phyloP scores from a whole-genome alignment of 2,888 invertebrate genomes.

The Chrysolina oricalcia region DNA sequence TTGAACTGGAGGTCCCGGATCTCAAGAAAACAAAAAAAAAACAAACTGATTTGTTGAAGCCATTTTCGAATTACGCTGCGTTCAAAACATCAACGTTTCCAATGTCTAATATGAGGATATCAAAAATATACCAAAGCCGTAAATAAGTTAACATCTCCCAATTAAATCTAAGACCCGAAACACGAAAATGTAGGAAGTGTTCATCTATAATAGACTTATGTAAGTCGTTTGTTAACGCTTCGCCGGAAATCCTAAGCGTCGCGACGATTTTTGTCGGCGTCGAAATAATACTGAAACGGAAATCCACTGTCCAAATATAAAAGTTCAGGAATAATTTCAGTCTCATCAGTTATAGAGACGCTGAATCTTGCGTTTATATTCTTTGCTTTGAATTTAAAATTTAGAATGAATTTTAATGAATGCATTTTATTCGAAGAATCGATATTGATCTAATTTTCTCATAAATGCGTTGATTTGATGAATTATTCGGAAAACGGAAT shows the following conservation, averaged over 20 bases:
- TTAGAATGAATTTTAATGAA: no score
- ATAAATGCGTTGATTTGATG: no score
- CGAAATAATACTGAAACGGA: conserved; percentile 34
- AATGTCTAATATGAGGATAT: conserved; percentile 8
- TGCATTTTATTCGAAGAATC: no score
- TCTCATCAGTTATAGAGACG: not conserved
- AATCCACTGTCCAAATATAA: conserved; percentile 37
- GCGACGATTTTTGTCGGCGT: conserved; percentile 50
- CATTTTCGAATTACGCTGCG: not conserved
- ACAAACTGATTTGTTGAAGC: no score
- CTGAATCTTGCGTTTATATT: not conserved
- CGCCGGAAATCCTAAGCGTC: conserved; percentile 60
- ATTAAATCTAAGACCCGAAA: conserved; percentile 36
- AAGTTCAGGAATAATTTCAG: not conserved
- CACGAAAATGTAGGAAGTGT: conserved; percentile 33
- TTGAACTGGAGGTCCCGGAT: no score
- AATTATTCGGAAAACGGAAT: no score
- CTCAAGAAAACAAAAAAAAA: no score
- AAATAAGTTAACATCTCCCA: conserved; percentile 44
- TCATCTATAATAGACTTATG: conserved; percentile 57
- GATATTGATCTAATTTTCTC: no score
- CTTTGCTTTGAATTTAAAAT: not conserved
- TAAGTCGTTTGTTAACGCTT: conserved; percentile 61
- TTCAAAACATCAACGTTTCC: conserved; percentile 11
- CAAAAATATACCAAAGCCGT: conserved; percentile 26